Percentiles rank a stretch among this genome's conserved stretches.
phyloP scores from a whole-genome alignment of 2,113 vertebrate genomes.

The Marcusenius ussheri region DNA sequence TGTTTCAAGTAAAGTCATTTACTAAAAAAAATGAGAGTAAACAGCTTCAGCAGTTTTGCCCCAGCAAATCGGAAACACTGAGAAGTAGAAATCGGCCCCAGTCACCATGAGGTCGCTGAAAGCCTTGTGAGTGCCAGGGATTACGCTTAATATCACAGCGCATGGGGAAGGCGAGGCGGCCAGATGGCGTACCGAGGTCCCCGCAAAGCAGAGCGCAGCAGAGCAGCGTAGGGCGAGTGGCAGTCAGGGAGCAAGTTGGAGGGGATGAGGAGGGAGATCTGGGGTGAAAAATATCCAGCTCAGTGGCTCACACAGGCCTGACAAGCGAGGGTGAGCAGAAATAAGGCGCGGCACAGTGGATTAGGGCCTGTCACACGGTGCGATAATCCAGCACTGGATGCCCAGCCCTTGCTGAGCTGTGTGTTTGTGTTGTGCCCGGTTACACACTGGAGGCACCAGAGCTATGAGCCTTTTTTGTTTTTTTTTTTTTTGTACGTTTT shows the following conservation, averaged over 20 bases:
- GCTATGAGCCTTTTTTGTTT: neutral
- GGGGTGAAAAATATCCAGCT: neutral
- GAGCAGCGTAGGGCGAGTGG: neutral
- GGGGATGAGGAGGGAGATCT: neutral
- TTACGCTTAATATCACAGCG: neutral
- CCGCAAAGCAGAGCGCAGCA: neutral
- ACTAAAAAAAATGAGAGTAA: neutral
- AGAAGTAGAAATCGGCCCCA: neutral
- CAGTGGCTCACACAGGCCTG: neutral
- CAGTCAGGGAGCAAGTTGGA: neutral
- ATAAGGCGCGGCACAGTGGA: neutral
- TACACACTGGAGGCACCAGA: neutral
- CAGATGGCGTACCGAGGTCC: neutral
- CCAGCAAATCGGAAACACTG: too few relatives aligned
- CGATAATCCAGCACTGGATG: neutral
- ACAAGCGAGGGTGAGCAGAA: neutral
- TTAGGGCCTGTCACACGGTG: constrained; percentile 3
- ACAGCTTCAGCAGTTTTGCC: neutral
- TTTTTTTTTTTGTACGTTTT: neutral
- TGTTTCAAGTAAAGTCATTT: neutral
- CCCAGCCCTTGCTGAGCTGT: neutral
- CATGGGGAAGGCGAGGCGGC: neutral
- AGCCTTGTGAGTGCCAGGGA: neutral
- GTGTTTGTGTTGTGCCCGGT: neutral
- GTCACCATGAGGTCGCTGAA: neutral